Evolutionary conservation across 2,888 invertebrate species (phyloP).

Genomic region (Caenorhabditis sp.): DNA sequence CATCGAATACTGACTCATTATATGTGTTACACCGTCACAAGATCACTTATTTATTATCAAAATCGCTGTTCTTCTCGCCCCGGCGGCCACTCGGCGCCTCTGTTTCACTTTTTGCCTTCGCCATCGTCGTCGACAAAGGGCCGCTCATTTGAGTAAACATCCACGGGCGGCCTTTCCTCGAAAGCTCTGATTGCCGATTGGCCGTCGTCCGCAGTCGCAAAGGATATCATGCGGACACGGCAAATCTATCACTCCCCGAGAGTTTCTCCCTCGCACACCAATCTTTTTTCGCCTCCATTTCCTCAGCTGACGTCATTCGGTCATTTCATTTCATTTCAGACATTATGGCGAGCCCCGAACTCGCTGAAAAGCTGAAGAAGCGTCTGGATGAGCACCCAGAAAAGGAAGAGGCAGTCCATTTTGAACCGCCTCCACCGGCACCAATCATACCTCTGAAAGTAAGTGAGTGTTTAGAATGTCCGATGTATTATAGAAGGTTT

Average conservation of each 20-base stretch:
- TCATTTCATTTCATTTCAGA: neutral
- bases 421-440: conserved; percentile 45
- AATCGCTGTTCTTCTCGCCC: conserved; percentile 9
- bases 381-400: conserved; percentile 44
- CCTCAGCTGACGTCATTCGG: neutral
- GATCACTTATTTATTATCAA: conserved; percentile 22
- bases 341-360: conserved; percentile 54
- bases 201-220: neutral
- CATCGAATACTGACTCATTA: conserved; percentile 20
- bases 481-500: neutral
- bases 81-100: no score
- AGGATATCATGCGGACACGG: conserved; percentile 40
- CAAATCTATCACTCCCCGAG: conserved; percentile 1
- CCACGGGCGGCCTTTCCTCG: conserved; percentile 7
- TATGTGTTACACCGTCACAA: conserved; percentile 20
- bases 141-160: conserved; percentile 28
- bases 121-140: conserved; percentile 1
- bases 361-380: conserved; percentile 61
- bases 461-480: neutral
- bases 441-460: conserved; percentile 60
- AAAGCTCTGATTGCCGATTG: conserved; percentile 32
- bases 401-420: neutral
- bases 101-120: conserved; percentile 5
- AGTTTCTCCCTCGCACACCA: no score
- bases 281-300: conserved; percentile 10